Evolutionary conservation across 1,140 invertebrate genomes (phyloP).

Genomic region (Macrotrachela quadricornifera): DNA sequence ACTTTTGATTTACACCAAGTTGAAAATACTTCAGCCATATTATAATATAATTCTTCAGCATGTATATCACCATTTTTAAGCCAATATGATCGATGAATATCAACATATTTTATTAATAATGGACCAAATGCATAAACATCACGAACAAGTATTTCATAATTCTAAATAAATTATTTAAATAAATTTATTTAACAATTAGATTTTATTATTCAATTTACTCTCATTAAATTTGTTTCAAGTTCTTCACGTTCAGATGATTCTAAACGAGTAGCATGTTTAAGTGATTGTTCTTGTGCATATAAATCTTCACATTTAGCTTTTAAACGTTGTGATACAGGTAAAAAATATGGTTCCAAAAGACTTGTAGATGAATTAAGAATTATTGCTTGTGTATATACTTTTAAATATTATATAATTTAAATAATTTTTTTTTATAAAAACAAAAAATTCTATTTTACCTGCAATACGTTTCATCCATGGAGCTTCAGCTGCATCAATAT

Average conservation of each 20-base stretch:
- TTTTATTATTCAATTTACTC: constrained; percentile 38
- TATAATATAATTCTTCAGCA: constrained; percentile 26
- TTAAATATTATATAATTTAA: neutral
- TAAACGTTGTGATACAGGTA: constrained; percentile 33
- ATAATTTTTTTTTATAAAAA: no score
- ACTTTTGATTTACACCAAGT: constrained; percentile 81
- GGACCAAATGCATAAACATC: constrained; percentile 99
- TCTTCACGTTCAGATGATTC: constrained; percentile 39
- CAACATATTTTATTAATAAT: constrained; percentile 91
- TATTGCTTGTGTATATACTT: constrained; percentile 34
- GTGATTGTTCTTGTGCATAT: constrained; percentile 26
- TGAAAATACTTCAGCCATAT: constrained; percentile 44
- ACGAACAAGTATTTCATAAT: constrained; percentile 78
- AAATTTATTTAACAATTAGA: neutral
- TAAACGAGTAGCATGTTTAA: constrained; percentile 16
- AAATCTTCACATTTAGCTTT: constrained; percentile 23
- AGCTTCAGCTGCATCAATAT: constrained; percentile 72
- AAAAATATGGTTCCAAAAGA: constrained; percentile 33
- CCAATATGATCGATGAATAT: constrained; percentile 45
- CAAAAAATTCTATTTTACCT: constrained; percentile 29
- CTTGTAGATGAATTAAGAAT: constrained; percentile 34
- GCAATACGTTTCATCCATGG: constrained; percentile 98
- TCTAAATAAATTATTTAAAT: constrained; percentile 30
- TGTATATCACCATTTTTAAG: constrained; percentile 25
- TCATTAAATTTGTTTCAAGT: constrained; percentile 36